Base-by-base conservation (phyloP, 1,140 invertebrate genomes). In the Euglossa dilemma region DNA sequence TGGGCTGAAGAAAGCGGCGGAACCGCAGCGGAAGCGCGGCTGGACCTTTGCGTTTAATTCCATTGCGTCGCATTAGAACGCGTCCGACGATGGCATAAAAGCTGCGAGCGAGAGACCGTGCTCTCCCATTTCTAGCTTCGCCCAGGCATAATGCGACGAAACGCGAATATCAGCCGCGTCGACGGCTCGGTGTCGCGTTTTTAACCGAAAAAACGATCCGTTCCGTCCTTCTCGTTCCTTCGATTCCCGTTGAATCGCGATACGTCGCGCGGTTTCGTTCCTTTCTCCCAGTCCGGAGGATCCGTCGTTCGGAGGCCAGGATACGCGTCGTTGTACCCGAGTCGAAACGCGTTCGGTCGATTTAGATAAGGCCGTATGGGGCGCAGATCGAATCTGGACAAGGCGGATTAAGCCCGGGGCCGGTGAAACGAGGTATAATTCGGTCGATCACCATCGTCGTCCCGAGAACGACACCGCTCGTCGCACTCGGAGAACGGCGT, bases 31-130 rank as follows among this genome's bases (percentile, higher is more conserved):
- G 56, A 50, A 57, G 25, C 25, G 45, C 9, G 73, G 54, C 59
- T 6, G 28, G 20, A 56, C 50, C 43, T 16, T 16, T 12, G 11
- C 59, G 47, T 81, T 81, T 76, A 81, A 81, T 75, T 81, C 71
- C 61, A 81, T 76, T 50, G 59, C 61, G 12, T 16, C 61, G 61
- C 79, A 43, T 81, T 67, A 75, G 25, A 36, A 66, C 71, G 59
- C 52, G 23, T 16, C 25, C 18, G 70, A 56, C 36, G 71, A 8
- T 20, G 36, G 50, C 36, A 63, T 71, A 74, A 80, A 80, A 80
- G 79, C 47, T 23, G 25, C 5, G 47, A 1, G 14, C 61, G 52
- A n/a, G 52, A n/a, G 43, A 73, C 18, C 50, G 47, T 45, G 59
- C 36, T 54, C 43, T 81, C 71, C 50, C n/a, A 61, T 74, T 81